Evolutionary conservation across 2,113 vertebrate species (phyloP).

Genomic region (Ovis canadensis): DNA sequence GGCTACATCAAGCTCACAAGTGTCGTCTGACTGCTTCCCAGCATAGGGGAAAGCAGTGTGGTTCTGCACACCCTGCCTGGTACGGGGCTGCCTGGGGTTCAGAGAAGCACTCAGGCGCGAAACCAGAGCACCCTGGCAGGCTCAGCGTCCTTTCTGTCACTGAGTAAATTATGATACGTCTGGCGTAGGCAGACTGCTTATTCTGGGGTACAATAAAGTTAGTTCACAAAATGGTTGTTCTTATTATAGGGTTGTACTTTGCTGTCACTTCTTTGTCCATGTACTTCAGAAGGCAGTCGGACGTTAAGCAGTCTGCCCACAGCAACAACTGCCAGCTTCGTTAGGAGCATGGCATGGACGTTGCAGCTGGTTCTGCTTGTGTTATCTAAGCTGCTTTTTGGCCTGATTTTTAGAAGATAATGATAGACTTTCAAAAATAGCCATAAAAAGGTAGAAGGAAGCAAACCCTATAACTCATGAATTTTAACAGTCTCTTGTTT

Average conservation of each 20-base stretch:
- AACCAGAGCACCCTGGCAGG: not conserved
- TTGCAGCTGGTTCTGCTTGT: not conserved
- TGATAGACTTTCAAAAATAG: slow-evolving; percentile 5
- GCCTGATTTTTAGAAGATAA: slow-evolving; percentile 15
- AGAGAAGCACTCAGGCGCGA: not conserved
- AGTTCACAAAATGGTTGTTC: not conserved
- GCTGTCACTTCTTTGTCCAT: not conserved
- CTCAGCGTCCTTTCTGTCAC: not conserved
- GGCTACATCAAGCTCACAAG: not conserved
- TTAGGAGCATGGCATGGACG: not conserved
- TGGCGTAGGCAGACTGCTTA: not conserved
- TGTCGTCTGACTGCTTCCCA: not conserved
- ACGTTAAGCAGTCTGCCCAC: not conserved
- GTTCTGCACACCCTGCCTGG: not conserved
- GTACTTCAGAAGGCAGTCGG: not conserved
- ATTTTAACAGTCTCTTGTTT: not conserved
- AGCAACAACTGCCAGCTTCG: not conserved
- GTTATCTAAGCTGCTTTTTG: not conserved
- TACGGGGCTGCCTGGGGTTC: not conserved
- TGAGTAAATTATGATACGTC: not conserved
- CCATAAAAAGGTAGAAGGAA: not conserved
- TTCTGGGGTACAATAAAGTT: not conserved
- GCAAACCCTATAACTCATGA: not conserved
- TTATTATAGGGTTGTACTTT: not conserved
- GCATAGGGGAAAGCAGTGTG: not conserved